Evolutionary conservation across 2,113 vertebrate species (phyloP), one percentile per base, ranked within the genome.

Genomic region (Lepus americanus): DNA sequence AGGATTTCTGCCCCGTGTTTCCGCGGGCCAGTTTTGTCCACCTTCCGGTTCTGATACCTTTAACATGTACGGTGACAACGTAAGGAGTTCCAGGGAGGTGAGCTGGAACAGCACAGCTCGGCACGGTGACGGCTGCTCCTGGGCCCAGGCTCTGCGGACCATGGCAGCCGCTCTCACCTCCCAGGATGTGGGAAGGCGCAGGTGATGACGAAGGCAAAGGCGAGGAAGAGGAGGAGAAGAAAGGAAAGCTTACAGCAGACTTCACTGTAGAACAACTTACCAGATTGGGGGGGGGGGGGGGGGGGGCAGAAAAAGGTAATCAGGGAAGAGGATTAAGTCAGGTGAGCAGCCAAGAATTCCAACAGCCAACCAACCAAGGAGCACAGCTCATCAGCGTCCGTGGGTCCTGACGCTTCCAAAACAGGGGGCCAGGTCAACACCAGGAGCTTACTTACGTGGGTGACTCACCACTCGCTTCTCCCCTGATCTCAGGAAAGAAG

Each of bases 311-410:
- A 53, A 84, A 87, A 77, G 25, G 39, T 53, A 80, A 59, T n/a
- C 11, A 22, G 29, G 88, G 13, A 61, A 33, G 77, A 61, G 39
- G 39, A 82, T 83, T 36, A 83, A 96, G 92, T n/a, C 7, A 39
- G 29, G 13, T 25, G n/a, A 33, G 16, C 23, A 49, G 72, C 59
- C 29, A 87, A 59, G 27, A 13, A 6, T 3, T 36, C 0, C 19
- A 0, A 72, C 10, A 76, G 27, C 8, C 39, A 61, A 4, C 23
- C 67, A 36, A 64, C 17, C 33, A 64, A 89, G 49, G 76, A 39
- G 3, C 61, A 44, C 2, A 3, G 9, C 1, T 9, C n/a, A 27
- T 5, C n/a, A 25, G 79, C 11, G 23, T 39, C n/a, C 36, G 4
- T 0, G 27, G 33, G 55, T 23, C 73, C 31, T 66, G 23, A 59